phyloP scores from a whole-genome alignment of 2,797 vertebrate species.

The Micrastur ruficollis region DNA sequence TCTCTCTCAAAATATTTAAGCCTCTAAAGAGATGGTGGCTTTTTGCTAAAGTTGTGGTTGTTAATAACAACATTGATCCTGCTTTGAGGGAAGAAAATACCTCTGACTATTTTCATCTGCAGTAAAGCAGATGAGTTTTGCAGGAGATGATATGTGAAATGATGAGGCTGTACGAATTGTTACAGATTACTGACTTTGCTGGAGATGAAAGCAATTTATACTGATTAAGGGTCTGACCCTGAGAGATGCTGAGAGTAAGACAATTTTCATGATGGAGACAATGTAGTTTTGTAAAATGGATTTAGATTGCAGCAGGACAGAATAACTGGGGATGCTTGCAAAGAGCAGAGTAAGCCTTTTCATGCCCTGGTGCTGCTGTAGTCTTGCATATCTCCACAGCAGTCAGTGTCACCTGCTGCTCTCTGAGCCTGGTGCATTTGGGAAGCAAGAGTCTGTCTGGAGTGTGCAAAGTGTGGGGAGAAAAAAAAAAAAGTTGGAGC shows the following conservation, averaged over 20 bases:
- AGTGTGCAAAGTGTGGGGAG: not conserved
- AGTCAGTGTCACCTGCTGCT: not conserved
- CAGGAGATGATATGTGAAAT: not conserved
- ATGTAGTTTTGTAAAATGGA: not conserved
- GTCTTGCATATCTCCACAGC: not conserved
- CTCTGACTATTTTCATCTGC: not conserved
- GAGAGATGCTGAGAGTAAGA: not conserved
- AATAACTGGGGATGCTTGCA: not conserved
- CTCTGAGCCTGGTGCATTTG: not conserved
- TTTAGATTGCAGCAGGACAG: not conserved
- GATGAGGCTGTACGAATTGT: not conserved
- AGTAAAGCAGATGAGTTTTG: not conserved
- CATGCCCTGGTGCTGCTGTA: not conserved
- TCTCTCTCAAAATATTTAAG: not conserved
- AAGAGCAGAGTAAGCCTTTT: not conserved
- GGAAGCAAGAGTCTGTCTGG: not conserved
- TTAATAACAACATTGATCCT: not conserved
- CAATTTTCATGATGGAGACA: not conserved
- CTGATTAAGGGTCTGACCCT: not conserved
- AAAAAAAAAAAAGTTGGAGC: not conserved
- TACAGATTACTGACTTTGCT: not conserved
- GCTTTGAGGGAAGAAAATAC: not conserved
- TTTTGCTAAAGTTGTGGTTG: not conserved
- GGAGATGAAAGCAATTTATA: slow-evolving; percentile 1
- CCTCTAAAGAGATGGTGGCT: not conserved